These are phyloP conservation scores for Drosophila bipectinata DNA, from an alignment of 1,140 invertebrate genomes.

Conservation along the genomic window DNA sequence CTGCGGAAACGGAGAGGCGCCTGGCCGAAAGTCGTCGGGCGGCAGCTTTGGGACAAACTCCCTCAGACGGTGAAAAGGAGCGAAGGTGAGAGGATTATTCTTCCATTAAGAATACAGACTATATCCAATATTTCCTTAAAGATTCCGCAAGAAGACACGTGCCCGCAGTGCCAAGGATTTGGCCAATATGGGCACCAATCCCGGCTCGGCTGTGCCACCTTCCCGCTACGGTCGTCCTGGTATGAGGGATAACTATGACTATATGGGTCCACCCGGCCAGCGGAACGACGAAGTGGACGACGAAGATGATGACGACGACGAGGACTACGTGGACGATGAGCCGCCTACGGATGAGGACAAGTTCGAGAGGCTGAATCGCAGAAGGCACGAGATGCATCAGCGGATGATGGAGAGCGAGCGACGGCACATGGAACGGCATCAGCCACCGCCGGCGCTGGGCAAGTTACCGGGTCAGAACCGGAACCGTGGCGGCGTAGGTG, in stretches of 20 bases:
- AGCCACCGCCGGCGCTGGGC: conserved; percentile 41
- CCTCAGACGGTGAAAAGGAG: conserved; percentile 83
- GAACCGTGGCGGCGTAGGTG: conserved; percentile 41
- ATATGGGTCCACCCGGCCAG: conserved; percentile 54
- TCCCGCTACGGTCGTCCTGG: conserved; percentile 52
- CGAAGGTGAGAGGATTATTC: conserved; percentile 47
- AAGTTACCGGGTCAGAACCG: conserved; percentile 61
- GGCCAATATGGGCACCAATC: conserved; percentile 25
- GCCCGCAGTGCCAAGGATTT: conserved; percentile 73
- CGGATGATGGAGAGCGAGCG: conserved; percentile 79
- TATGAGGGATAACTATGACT: conserved; percentile 75
- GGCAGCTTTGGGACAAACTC: conserved; percentile 73
- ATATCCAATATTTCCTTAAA: conserved; percentile 4
- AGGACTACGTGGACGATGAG: conserved; percentile 77
- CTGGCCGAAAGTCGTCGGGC: conserved; percentile 84
- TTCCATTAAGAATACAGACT: background rate
- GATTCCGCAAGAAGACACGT: conserved; percentile 79
- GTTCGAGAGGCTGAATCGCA: conserved; percentile 76
- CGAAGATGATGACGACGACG: conserved; percentile 68
- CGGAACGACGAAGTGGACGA: conserved; percentile 51
- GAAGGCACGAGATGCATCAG: conserved; percentile 81
- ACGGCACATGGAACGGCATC: conserved; percentile 61
- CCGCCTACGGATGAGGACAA: conserved; percentile 82
- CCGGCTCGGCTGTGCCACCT: conserved; percentile 7
- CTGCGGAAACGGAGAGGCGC: conserved; percentile 85